Base-by-base conservation (phyloP, 35 echinoderm and acorn worm species). In the Heliocidaris erythrogramma region DNA sequence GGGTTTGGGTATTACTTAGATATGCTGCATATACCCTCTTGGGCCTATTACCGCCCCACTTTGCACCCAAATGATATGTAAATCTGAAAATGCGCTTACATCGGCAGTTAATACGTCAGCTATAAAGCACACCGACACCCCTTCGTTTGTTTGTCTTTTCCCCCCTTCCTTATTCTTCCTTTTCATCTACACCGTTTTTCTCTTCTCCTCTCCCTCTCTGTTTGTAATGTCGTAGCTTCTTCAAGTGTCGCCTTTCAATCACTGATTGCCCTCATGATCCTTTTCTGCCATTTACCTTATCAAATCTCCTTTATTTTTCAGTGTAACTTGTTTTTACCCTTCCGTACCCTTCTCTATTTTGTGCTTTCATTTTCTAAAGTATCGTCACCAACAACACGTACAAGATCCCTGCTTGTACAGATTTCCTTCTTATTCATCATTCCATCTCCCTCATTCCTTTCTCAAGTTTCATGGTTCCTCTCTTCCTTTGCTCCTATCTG, bases 81-180 rank as follows among this genome's bases (percentile, higher is more conserved):
- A 59, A 92, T 92, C 91, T 92, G 91, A 48, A 92, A 92, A 92
- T 92, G 91, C 91, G 91, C 91, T 92, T 92, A 92, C 16, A 92
- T 92, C 91, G 48, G 91, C 91, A 53, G 31, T 92, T 92, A 92
- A 92, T 92, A 48, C 91, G 91, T 21, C 48, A 59, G 91, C 91
- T 56, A 21, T 92, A 92, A 49, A 92, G 91, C 48, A 30, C 49
- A 50, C 48, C 91, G 91, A 92, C 91, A 30, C 27, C 27, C 16
- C 91, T 42, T 53, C 14, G 29, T 56, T 12, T 92, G 24, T 32
- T 9, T 24, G 7, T 89, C 31, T 32, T 47, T 4, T 65, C 59
- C 17, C 13, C 21, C 5, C 14, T 24, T 65, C 60, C 65, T 78
- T 24, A n/a, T 78, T 78, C 65, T 78, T 78, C n/a, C 65, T 56